Evolutionary conservation across 2,888 invertebrate species (phyloP), one percentile per base, ranked within the genome.

Genomic region (Ernsta delagoae): DNA sequence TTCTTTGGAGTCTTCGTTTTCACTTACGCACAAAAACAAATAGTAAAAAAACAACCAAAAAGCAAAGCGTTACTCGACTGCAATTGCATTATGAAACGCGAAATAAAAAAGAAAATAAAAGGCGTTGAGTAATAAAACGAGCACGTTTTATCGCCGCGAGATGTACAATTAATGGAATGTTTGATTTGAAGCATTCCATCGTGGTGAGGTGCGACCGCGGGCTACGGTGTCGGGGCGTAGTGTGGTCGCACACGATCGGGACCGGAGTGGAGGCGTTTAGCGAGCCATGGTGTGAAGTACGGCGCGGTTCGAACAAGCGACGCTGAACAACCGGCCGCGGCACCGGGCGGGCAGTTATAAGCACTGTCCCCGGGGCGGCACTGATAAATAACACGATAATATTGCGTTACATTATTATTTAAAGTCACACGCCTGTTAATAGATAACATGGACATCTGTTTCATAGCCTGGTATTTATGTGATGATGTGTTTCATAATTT

Each of bases 91-190:
- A 90, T 80, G 80, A 50, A 83, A 87, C 81, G 85, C 80, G 87
- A 88, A 87, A 90, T 91, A 90, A 90, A 89, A 90, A 86, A 77
- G 85, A 82, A 85, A 86, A 86, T 87, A 89, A 90, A 88, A 84
- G 84, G 80, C 79, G 71, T 71, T 78, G 76, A 78, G 89, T 79
- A 85, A 89, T 90, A 91, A 92, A 92, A 87, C 83, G 72, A 39
- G 83, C 83, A 83, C 85, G 87, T 73, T 80, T 88, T 89, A 91
- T 90, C 88, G 89, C 78, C 79, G 78, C 84, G 82, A 83, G 81
- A 85, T 81, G 86, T 83, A 84, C 86, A 90, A 90, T 90, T 88
- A 90, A 90, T 87, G 85, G 84, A 85, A 85, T 86, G 85, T 89
- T 87, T 85, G 86, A 86, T 88, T 87, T 86, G 81, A 85, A 81